A percentile compares a stretch with the other conserved stretches of the same genome.
phyloP scores from a whole-genome alignment of 2,888 invertebrate genomes.

The Coronaproctus castanopsis region DNA sequence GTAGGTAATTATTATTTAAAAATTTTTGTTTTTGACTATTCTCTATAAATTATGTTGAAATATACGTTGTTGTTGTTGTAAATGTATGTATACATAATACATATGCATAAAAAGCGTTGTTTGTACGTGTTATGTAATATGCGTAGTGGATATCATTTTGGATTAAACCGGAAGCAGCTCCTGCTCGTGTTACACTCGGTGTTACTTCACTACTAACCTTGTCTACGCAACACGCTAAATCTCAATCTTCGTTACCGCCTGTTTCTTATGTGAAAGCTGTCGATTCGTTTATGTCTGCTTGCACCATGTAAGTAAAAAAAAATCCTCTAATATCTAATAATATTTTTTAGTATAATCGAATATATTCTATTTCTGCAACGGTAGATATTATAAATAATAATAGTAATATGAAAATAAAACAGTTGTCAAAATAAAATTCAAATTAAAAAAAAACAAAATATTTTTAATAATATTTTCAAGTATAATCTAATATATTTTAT shows the following conservation, averaged over 20 bases:
- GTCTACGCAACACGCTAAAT: constrained; percentile 82
- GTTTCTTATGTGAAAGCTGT: constrained; percentile 86
- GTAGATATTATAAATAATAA: neutral
- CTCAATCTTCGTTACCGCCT: constrained; percentile 76
- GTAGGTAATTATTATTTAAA: no score
- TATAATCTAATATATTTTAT: no score
- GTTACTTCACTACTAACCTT: constrained; percentile 74
- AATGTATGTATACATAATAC: no score
- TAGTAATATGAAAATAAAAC: no score
- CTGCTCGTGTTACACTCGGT: constrained; percentile 76
- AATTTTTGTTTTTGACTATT: no score
- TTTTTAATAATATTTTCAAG: no score
- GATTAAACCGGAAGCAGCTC: constrained; percentile 87
- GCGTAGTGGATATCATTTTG: constrained; percentile 89
- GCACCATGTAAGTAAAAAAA: constrained; percentile 45
- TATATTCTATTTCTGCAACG: neutral
- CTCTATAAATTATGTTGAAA: no score
- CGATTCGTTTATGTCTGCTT: constrained; percentile 81
- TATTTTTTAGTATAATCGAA: neutral
- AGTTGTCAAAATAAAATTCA: no score
- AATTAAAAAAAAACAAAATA: no score
- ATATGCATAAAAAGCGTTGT: no score
- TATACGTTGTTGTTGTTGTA: no score
- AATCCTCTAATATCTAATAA: neutral
- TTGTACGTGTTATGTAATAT: no score